Conservation (phyloP, 2,888 invertebrate genomes). For the Synanthedon vespiformis region DNA sequence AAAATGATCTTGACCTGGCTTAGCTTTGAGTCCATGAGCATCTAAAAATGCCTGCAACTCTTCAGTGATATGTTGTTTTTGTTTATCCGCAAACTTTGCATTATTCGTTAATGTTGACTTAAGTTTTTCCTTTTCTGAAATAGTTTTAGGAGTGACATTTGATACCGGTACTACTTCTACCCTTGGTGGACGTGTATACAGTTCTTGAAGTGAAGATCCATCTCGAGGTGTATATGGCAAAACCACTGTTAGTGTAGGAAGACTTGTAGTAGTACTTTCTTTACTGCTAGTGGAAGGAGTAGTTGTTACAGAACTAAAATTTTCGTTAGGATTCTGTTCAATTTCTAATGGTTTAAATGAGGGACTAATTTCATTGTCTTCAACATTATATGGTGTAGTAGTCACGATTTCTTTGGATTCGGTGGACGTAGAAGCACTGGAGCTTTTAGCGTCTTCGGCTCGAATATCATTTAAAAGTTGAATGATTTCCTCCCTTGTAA, state of each 20-base stretch:
- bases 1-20: constrained; percentile 48
- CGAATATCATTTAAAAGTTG: constrained; percentile 76
- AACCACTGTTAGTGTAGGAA: constrained; percentile 73
- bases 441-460: constrained; percentile 54
- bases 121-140: constrained; percentile 21
- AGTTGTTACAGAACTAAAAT: constrained; percentile 11
- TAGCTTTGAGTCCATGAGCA: constrained; percentile 47
- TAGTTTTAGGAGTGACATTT: constrained; percentile 33
- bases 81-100: constrained; percentile 23
- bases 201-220: constrained; percentile 69
- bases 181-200: constrained; percentile 76
- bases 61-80: constrained; percentile 36
- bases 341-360: constrained; percentile 11
- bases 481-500: constrained; percentile 75
- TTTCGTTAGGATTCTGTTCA: constrained; percentile 16
- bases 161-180: constrained; percentile 63
- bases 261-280: constrained; percentile 35
- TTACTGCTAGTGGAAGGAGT: constrained; percentile 13
- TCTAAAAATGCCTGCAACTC: constrained; percentile 55
- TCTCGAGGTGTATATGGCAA: constrained; percentile 74
- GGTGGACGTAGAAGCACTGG: constrained; percentile 16
- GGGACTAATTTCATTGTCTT: constrained; percentile 35
- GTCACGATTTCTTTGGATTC: constrained; percentile 16
- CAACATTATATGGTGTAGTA: constrained; percentile 21
- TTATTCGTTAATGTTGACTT: constrained; percentile 27